A percentile compares a stretch with the other conserved stretches of the same genome.
Evolutionary conservation across 2,797 vertebrate species (phyloP).

Genomic region (Sebastes hubbsi): DNA sequence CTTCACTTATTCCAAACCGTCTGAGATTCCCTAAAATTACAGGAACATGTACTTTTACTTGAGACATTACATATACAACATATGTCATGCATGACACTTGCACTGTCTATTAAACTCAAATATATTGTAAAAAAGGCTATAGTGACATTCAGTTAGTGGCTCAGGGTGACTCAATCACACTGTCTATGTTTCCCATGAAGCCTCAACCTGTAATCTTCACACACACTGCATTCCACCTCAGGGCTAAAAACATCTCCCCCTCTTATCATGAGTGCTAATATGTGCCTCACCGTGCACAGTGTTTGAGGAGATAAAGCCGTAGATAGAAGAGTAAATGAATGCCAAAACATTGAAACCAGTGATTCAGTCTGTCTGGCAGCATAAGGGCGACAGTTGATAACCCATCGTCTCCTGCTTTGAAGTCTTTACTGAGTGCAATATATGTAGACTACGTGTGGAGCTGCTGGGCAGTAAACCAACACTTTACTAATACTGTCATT

Average conservation of each 20-base stretch:
- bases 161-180: neutral
- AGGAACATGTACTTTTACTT: neutral
- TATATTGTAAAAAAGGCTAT: neutral
- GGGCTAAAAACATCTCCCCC: conserved; percentile 25
- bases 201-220: conserved; percentile 31
- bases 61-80: neutral
- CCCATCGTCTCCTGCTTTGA: conserved; percentile 19
- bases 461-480: neutral
- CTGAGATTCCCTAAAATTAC: neutral
- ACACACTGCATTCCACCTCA: conserved; percentile 22
- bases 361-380: conserved; percentile 15
- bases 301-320: conserved; percentile 43
- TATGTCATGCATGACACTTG: neutral
- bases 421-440: neutral
- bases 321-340: conserved; percentile 41
- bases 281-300: conserved; percentile 3
- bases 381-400: conserved; percentile 14
- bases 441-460: neutral
- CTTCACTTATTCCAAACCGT: neutral
- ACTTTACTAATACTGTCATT: neutral
- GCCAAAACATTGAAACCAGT: conserved; percentile 31
- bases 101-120: neutral
- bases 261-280: conserved; percentile 11
- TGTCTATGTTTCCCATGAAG: conserved; percentile 14
- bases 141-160: conserved; percentile 10